A percentile compares a stretch with the other conserved stretches of the same genome.
These are phyloP conservation scores for Noctua fimbriata DNA, from an alignment of 2,888 invertebrate genomes.

Conservation along the genomic window DNA sequence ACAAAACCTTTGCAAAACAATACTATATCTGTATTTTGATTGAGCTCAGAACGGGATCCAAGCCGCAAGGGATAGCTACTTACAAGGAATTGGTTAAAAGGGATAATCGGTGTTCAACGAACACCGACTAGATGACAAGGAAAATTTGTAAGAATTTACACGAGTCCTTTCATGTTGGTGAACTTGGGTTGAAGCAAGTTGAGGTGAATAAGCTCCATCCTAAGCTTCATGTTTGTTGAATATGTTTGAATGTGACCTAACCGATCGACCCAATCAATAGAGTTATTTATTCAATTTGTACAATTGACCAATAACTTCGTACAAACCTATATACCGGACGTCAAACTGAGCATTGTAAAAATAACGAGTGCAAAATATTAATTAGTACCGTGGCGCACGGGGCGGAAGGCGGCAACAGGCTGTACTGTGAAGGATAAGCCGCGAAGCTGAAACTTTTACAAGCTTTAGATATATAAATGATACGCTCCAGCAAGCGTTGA, in stretches of 20 bases:
- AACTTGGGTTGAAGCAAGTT: slow-evolving; percentile 5
- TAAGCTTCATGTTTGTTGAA: neutral
- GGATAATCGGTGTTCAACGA: slow-evolving; percentile 40
- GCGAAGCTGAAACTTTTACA: slow-evolving; percentile 48
- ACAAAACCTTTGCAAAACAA: slow-evolving; percentile 5
- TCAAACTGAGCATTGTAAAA: neutral
- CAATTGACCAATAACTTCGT: slow-evolving; percentile 10
- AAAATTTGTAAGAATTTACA: slow-evolving; percentile 25
- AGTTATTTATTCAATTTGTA: slow-evolving; percentile 20
- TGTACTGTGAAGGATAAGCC: slow-evolving; percentile 37
- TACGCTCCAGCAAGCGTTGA: slow-evolving; percentile 60
- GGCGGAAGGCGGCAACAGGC: slow-evolving; percentile 47
- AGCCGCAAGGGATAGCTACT: slow-evolving; percentile 28
- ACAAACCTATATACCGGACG: neutral
- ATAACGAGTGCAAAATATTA: slow-evolving; percentile 34
- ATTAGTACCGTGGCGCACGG: slow-evolving; percentile 24
- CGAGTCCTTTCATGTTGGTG: slow-evolving; percentile 1
- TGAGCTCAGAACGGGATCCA: slow-evolving; percentile 5
- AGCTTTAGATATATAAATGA: slow-evolving; percentile 57
- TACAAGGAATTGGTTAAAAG: slow-evolving; percentile 30
- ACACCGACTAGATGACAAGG: slow-evolving; percentile 19
- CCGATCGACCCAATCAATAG: neutral
- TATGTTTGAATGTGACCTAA: slow-evolving; percentile 2
- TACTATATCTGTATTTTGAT: slow-evolving; percentile 19
- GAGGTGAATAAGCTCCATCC: neutral